Conservation (phyloP, 92 coral and sea anemone genomes). For the Phenganax marumi region DNA sequence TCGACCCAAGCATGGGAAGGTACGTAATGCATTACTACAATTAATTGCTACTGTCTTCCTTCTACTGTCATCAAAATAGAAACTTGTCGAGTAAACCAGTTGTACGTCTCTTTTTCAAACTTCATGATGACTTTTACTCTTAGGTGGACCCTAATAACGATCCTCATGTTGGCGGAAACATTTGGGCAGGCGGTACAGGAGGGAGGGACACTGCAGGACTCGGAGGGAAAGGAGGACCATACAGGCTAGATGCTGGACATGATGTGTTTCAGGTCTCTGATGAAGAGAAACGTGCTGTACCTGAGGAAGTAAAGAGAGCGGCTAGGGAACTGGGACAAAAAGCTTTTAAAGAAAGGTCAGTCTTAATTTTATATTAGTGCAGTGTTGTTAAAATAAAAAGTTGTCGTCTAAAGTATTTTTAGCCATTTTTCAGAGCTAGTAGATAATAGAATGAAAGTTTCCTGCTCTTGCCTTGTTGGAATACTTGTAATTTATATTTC, state of each 20-base stretch:
- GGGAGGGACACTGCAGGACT: constrained; percentile 99
- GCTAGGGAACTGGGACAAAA: constrained; percentile 92
- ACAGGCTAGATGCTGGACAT: constrained; percentile 95
- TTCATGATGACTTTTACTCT: too few relatives aligned
- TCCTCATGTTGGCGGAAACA: constrained; percentile 97
- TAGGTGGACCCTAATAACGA: constrained; percentile 76
- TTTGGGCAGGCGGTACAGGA: constrained; percentile 99
- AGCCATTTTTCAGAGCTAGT: background rate
- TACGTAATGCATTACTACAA: constrained; percentile 6
- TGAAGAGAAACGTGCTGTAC: constrained; percentile 87
- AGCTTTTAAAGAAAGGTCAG: constrained; percentile 87
- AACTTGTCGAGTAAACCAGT: too few relatives aligned
- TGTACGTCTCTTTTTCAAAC: too few relatives aligned
- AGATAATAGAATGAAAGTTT: background rate
- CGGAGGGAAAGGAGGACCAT: constrained; percentile 99
- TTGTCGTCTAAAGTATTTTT: too few relatives aligned
- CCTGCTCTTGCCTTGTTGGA: background rate
- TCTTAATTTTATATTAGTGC: background rate
- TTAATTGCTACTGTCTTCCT: too few relatives aligned
- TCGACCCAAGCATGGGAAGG: constrained; percentile 95
- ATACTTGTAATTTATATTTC: background rate
- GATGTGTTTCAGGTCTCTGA: constrained; percentile 91
- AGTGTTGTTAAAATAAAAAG: background rate
- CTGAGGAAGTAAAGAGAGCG: constrained; percentile 88
- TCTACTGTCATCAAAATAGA: too few relatives aligned